phyloP scores from a whole-genome alignment of 1,140 invertebrate species.

The Elysia chlorotica region DNA sequence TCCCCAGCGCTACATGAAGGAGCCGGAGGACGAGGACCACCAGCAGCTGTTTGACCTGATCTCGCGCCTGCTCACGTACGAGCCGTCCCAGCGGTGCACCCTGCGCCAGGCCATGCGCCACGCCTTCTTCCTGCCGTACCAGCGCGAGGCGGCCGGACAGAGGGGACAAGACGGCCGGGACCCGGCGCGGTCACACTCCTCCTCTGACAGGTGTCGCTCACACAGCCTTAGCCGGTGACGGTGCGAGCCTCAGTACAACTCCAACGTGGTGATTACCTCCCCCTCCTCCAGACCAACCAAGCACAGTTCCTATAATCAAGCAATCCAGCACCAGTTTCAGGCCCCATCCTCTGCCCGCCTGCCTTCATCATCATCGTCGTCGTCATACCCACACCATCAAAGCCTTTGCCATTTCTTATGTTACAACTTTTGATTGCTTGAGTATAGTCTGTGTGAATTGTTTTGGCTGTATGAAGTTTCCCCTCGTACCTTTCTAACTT shows the following conservation, averaged over 20 bases:
- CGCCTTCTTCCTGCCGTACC: conserved; percentile 76
- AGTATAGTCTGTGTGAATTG: too few species aligned
- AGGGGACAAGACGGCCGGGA: too few species aligned
- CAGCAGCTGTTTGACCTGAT: conserved; percentile 92
- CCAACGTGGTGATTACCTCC: neutral
- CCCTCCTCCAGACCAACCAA: neutral
- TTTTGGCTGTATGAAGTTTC: too few species aligned
- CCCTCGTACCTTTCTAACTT: too few species aligned
- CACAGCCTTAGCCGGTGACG: conserved; percentile 33
- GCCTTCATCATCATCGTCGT: too few species aligned
- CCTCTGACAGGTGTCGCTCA: conserved; percentile 25
- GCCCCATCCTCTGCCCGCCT: neutral
- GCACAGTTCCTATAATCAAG: conserved; percentile 3
- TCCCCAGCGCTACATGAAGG: conserved; percentile 81
- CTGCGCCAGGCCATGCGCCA: conserved; percentile 87
- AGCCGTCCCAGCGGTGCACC: conserved; percentile 86
- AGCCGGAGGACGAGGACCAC: conserved; percentile 83
- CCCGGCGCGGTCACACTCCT: conserved; percentile 13
- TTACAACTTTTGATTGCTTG: too few species aligned
- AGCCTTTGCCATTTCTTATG: too few species aligned
- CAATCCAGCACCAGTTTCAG: neutral
- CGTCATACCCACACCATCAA: too few species aligned
- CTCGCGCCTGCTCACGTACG: conserved; percentile 93
- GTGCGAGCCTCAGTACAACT: conserved; percentile 24
- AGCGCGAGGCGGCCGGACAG: conserved; percentile 23